Evolutionary conservation across 2,888 invertebrate species (phyloP).

Genomic region (Tromatobia lineatoria): DNA sequence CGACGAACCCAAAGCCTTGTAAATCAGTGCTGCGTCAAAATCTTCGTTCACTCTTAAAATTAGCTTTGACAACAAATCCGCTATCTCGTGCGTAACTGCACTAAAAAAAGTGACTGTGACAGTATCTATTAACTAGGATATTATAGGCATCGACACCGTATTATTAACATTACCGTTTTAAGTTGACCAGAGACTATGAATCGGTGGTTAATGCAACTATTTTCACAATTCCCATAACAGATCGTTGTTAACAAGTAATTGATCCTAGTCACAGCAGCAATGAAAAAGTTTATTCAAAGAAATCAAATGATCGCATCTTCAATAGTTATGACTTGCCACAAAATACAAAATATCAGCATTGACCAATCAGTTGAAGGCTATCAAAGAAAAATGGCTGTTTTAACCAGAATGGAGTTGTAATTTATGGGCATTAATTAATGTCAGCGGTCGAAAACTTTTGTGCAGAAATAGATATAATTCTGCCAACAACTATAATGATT

Average conservation of each 20-base stretch:
- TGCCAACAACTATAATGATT: conserved; percentile 43
- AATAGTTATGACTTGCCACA: no score
- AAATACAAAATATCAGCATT: no score
- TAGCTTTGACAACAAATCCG: not conserved
- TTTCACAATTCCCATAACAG: no score
- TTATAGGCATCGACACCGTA: no score
- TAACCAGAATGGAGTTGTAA: not conserved
- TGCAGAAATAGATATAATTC: not conserved
- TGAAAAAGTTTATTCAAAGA: no score
- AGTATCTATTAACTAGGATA: no score
- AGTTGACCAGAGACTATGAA: no score
- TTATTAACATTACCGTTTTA: no score
- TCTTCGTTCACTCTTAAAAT: not conserved
- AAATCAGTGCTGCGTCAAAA: conserved; percentile 55
- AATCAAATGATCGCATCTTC: no score
- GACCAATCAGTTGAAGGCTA: not conserved
- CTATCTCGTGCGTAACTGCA: not conserved
- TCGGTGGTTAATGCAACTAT: no score
- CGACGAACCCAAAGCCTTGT: conserved; percentile 60
- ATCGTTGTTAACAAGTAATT: no score
- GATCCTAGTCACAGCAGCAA: no score
- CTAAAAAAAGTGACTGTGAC: not conserved
- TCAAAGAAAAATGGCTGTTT: not conserved
- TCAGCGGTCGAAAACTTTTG: not conserved
- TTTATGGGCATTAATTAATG: not conserved